A percentile compares a stretch with the other conserved stretches of the same genome.
phyloP scores from a whole-genome alignment of 92 coral and sea anemone genomes.

The Epizoanthus rinbou region DNA sequence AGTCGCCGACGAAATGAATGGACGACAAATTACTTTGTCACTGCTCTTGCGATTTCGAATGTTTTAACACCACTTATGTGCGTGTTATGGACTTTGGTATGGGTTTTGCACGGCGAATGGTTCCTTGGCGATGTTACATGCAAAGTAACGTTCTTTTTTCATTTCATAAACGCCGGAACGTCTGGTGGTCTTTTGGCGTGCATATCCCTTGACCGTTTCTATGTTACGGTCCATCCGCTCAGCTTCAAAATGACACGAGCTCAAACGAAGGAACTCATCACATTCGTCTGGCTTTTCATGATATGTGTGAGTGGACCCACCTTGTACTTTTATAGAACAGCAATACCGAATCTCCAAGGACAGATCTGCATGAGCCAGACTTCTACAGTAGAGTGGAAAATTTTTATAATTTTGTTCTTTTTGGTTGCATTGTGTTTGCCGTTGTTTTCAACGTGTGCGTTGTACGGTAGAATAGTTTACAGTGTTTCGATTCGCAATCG shows the following conservation, averaged over 20 bases:
- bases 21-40: slow-evolving; percentile 96
- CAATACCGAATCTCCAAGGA: not conserved
- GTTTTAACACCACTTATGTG: slow-evolving; percentile 79
- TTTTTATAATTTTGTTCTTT: slow-evolving; percentile 64
- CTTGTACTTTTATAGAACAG: slow-evolving; percentile 72
- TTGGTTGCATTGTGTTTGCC: slow-evolving; percentile 79
- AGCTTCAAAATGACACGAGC: slow-evolving; percentile 95
- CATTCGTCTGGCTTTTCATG: slow-evolving; percentile 90
- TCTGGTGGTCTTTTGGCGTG: slow-evolving; percentile 92
- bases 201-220: slow-evolving; percentile 92
- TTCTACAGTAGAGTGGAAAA: slow-evolving; percentile 68
- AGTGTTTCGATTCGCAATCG: slow-evolving; percentile 76
- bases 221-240: slow-evolving; percentile 92
- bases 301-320: slow-evolving; percentile 80
- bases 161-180: slow-evolving; percentile 80
- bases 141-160: slow-evolving; percentile 81
- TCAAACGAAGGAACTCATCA: slow-evolving; percentile 91
- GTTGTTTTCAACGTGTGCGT: slow-evolving; percentile 66
- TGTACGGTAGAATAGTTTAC: slow-evolving; percentile 70
- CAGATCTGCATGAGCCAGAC: slow-evolving; percentile 60
- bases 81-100: slow-evolving; percentile 67
- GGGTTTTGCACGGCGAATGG: slow-evolving; percentile 79
- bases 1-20: slow-evolving; percentile 96
- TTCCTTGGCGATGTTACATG: slow-evolving; percentile 73
- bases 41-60: slow-evolving; percentile 84